Conservation (phyloP, 2,888 invertebrate genomes). For the Drosophila mettleri region DNA sequence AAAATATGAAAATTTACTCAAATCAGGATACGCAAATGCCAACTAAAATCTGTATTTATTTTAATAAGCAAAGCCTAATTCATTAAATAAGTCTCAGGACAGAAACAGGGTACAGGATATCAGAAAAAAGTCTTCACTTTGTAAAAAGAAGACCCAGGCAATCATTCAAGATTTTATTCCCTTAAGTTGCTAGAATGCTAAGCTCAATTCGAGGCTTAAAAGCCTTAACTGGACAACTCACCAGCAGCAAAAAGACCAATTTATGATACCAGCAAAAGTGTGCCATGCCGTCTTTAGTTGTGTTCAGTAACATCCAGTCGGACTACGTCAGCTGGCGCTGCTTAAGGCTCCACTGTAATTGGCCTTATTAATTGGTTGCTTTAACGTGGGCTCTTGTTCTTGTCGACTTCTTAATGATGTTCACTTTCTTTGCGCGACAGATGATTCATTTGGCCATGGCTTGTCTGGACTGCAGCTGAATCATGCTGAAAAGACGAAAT, state of each 20-base stretch:
- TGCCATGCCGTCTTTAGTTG: slow-evolving; percentile 62
- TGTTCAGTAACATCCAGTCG: slow-evolving; percentile 29
- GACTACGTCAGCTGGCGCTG: slow-evolving; percentile 16
- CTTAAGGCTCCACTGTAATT: slow-evolving; percentile 26
- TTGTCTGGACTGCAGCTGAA: slow-evolving; percentile 55
- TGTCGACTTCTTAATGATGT: slow-evolving; percentile 55
- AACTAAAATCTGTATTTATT: too few species aligned
- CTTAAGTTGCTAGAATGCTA: not conserved
- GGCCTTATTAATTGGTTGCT: slow-evolving; percentile 34
- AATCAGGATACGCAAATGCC: too few species aligned
- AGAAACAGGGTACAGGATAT: not conserved
- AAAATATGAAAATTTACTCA: too few species aligned
- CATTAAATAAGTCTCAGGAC: not conserved
- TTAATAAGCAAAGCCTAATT: not conserved
- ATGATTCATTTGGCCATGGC: slow-evolving; percentile 69
- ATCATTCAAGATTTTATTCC: not conserved
- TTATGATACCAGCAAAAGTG: slow-evolving; percentile 81
- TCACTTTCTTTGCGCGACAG: slow-evolving; percentile 59
- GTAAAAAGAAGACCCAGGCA: not conserved
- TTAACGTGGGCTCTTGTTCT: slow-evolving; percentile 40
- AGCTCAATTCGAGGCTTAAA: too few species aligned
- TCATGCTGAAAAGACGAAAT: slow-evolving; percentile 53
- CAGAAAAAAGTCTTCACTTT: not conserved
- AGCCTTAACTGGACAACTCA: slow-evolving; percentile 60
- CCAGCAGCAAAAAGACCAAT: slow-evolving; percentile 80